Conservation (phyloP, 2,797 vertebrate species). For the Hydrophis major region DNA sequence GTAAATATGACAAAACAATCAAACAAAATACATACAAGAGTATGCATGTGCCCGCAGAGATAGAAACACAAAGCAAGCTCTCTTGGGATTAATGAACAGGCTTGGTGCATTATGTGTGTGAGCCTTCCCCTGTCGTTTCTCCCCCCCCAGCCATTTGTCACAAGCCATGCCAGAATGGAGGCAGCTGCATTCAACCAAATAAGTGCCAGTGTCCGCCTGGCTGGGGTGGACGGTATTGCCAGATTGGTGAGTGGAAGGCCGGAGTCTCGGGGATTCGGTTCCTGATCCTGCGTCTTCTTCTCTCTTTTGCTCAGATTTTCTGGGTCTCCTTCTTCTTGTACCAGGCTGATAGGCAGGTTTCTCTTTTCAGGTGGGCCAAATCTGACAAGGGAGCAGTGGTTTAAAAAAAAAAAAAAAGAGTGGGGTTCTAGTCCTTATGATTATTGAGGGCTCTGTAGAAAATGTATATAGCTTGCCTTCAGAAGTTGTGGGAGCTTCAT, state of each 20-base stretch:
- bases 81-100: background rate
- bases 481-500: too few relatives aligned
- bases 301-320: background rate
- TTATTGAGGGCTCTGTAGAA: background rate
- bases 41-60: too few relatives aligned
- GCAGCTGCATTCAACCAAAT: constrained; percentile 54
- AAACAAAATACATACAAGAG: too few relatives aligned
- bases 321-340: background rate
- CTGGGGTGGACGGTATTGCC: constrained; percentile 66
- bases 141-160: constrained; percentile 56
- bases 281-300: background rate
- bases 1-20: too few relatives aligned
- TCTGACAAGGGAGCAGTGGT: background rate
- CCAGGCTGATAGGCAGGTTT: background rate
- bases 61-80: background rate
- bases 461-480: too few relatives aligned
- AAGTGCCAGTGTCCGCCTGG: constrained; percentile 59
- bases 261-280: background rate
- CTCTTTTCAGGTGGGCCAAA: background rate
- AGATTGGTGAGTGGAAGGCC: constrained; percentile 60
- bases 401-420: too few relatives aligned
- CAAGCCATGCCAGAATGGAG: constrained; percentile 65
- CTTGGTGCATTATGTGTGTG: background rate
- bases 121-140: background rate
- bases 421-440: background rate